Evolutionary conservation across 2,113 vertebrate genomes (phyloP), one percentile per base, ranked within the genome.

Genomic region (Vulpes vulpes): DNA sequence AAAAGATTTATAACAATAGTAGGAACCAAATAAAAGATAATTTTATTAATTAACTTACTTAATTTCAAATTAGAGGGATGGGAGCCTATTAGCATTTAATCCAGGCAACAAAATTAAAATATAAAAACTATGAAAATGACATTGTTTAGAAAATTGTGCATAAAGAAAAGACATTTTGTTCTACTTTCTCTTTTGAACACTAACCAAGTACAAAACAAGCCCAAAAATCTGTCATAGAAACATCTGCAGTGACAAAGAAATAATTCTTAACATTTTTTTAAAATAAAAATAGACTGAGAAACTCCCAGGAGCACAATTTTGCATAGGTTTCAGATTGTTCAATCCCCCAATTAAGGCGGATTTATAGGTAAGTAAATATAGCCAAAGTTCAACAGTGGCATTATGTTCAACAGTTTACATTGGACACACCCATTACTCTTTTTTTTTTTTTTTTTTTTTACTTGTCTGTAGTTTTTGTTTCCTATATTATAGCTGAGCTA

Each of bases 31-130:
- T n/a, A 27, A 79, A 57, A 88, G 43, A 43, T 43, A 43, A 43
- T 43, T 43, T 43, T 43, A 43, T 43, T 43, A 43, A 43, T 43
- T 43, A 43, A 43, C 43, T 43, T 43, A 7, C 0, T 43, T 43
- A 71, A 80, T 69, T 97, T 91, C 53, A 92, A 80, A 53, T 69
- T 8, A n/a, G 3, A 90, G 7, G 15, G 76, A 82, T 88, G 20
- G 0, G 3, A 51, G 7, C 76, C 4, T 73, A n/a, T 17, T 80
- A 30, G 7, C n/a, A 85, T 65, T 11, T 65, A 83, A 57, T 67
- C 0, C 6, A 74, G 25, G 2, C 0, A 91, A 30, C 14, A 84
- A 67, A 17, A 62, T 74, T 60, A 49, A 5, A 78, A 78, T 78
- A 79, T 43, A 67, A 92, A 89, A 60, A 27, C 4, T 11, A 73